These are phyloP conservation scores for Otolemur crassicaudatus DNA, from an alignment of 2,797 vertebrate species.

Conservation along the genomic window DNA sequence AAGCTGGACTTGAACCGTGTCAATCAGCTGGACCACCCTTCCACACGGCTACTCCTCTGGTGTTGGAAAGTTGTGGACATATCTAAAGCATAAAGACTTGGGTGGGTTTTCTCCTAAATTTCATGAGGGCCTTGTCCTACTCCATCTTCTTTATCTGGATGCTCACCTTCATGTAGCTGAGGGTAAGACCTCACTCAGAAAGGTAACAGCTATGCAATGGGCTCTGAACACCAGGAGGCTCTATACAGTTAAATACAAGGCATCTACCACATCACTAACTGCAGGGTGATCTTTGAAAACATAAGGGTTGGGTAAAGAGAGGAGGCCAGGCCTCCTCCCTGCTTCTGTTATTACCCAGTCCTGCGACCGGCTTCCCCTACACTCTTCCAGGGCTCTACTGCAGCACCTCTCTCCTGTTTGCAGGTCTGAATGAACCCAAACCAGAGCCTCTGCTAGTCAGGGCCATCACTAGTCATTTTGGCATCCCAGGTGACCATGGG, in stretches of 20 bases:
- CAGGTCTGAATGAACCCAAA: background rate
- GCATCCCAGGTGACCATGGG: background rate
- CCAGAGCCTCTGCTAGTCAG: background rate
- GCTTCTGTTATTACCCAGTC: background rate
- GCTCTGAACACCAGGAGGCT: background rate
- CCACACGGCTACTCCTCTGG: background rate
- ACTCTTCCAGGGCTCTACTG: background rate
- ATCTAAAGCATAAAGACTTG: background rate
- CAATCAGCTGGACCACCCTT: background rate
- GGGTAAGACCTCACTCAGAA: background rate
- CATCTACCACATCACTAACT: background rate
- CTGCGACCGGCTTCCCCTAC: background rate
- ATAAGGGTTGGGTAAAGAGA: background rate
- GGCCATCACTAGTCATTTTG: background rate
- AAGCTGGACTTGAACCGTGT: background rate
- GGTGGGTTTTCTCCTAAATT: background rate
- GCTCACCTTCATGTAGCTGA: background rate
- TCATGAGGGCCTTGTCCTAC: background rate
- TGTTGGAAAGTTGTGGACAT: background rate
- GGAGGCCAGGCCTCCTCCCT: background rate
- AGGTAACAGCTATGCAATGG: background rate
- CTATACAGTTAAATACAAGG: background rate
- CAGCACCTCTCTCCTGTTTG: background rate
- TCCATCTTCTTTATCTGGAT: background rate
- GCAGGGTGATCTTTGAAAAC: background rate